Conservation (phyloP, 1,140 invertebrate species). For the Cydia pomonella region DNA sequence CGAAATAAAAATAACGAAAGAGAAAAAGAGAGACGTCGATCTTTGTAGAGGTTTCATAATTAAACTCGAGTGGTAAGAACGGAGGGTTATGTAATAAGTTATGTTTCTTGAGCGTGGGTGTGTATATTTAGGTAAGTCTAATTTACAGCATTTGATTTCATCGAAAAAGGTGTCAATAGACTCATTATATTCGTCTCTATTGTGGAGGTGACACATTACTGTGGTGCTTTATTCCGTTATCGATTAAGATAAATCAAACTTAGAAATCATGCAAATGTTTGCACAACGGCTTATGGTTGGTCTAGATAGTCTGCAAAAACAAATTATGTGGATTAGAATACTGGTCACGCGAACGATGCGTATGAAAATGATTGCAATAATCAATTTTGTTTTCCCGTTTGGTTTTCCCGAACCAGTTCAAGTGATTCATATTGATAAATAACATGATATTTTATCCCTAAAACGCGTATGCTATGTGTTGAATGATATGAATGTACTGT, state of each 20-base stretch:
- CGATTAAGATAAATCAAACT: not conserved
- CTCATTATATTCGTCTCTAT: too few species aligned
- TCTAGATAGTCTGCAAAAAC: not conserved
- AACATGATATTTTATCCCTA: slow-evolving; percentile 3
- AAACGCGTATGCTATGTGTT: not conserved
- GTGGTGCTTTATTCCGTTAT: too few species aligned
- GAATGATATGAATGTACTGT: not conserved
- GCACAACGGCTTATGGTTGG: not conserved
- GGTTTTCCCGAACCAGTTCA: not conserved
- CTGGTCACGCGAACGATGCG: not conserved
- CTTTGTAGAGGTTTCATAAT: too few species aligned
- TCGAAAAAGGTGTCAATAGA: too few species aligned
- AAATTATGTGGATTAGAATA: not conserved
- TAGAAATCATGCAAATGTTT: not conserved
- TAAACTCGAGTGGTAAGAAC: too few species aligned
- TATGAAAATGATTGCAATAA: slow-evolving; percentile 5
- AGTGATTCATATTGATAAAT: not conserved
- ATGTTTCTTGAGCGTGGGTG: too few species aligned
- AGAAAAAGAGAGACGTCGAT: too few species aligned
- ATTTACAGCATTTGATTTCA: too few species aligned
- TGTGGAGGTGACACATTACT: too few species aligned
- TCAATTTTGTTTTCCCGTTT: not conserved
- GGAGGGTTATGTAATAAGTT: too few species aligned
- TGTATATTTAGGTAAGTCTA: too few species aligned
- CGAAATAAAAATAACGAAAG: too few species aligned